Evolutionary conservation across 2,113 vertebrate genomes (phyloP), one percentile per base, ranked within the genome.

Genomic region (Xenus cinereus): DNA sequence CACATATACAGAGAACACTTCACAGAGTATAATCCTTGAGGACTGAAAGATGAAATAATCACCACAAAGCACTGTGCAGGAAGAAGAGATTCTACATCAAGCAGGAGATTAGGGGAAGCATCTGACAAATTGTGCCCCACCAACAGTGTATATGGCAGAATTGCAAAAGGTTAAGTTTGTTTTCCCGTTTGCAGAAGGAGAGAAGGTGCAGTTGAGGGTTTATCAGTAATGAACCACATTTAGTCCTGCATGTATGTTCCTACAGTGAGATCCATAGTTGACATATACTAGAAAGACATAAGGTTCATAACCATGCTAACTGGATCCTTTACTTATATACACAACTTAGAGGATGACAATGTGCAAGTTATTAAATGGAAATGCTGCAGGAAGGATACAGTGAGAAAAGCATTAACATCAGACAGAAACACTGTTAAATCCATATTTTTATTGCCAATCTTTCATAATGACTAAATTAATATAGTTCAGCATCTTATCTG

Each of bases 321-420:
- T 72, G 79, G 73, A 83, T 72, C 33, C 41, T 90, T 95, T 84
- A 68, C 54, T 86, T 90, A 80, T 16, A 54, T 26, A 92, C 32
- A 92, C 28, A 81, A 74, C 76, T 84, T 20, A 84, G 33, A 79
- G 27, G 50, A 94, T 74, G 67, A 85, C 62, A 91, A 79, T 37
- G 23, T 74, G 76, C 69, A 95, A 94, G 82, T 91, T 90, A 75
- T 78, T 90, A 88, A 95, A 96, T n/a, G 8, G 54, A 90, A 93
- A 90, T 64, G 33, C 60, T 86, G 13, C 57, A 93, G 80, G 76
- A 96, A 94, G 53, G 69, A 60, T 35, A 77, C 23, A 86, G 79
- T 37, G 51, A 84, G 51, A 94, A 95, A 81, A 87, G 73, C 72
- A 81, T 48, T 89, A 86, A 90, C 43, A 53, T 72, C 56, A 89